These are phyloP conservation scores for Lophius piscatorius DNA, from an alignment of 2,113 vertebrate genomes.

Conservation along the genomic window DNA sequence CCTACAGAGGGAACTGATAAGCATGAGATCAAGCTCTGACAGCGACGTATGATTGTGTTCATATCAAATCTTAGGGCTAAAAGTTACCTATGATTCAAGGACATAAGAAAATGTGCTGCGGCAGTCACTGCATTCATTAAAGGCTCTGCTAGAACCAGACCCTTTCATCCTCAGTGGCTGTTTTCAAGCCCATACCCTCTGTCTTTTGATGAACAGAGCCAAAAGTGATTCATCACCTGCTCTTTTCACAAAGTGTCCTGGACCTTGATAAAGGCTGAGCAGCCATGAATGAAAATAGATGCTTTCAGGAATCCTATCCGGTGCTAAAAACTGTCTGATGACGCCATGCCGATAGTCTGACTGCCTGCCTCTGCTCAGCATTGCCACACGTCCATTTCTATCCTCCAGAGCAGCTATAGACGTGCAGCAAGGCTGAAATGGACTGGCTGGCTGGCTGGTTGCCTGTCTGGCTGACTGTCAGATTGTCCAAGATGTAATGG, in stretches of 20 bases:
- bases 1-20: neutral
- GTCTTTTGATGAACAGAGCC: slow-evolving; percentile 45
- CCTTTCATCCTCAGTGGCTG: slow-evolving; percentile 38
- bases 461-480: slow-evolving; percentile 54
- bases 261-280: slow-evolving; percentile 67
- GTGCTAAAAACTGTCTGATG: slow-evolving; percentile 69
- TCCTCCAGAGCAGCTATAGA: too few species aligned
- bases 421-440: slow-evolving; percentile 53
- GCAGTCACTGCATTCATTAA: neutral
- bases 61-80: neutral
- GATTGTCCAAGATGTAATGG: slow-evolving; percentile 69
- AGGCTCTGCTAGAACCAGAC: slow-evolving; percentile 22
- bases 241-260: slow-evolving; percentile 63
- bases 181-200: slow-evolving; percentile 53
- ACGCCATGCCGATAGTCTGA: slow-evolving; percentile 47
- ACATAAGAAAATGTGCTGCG: neutral
- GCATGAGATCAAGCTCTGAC: neutral
- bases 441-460: slow-evolving; percentile 50
- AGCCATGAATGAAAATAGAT: slow-evolving; percentile 80
- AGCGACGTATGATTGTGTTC: neutral
- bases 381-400: slow-evolving; percentile 3
- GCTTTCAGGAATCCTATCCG: slow-evolving; percentile 80
- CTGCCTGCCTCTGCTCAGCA: slow-evolving; percentile 39
- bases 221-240: slow-evolving; percentile 62
- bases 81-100: slow-evolving; percentile 8